Evolutionary conservation across 2,113 vertebrate genomes (phyloP).

Genomic region (Fregetta grallaria): DNA sequence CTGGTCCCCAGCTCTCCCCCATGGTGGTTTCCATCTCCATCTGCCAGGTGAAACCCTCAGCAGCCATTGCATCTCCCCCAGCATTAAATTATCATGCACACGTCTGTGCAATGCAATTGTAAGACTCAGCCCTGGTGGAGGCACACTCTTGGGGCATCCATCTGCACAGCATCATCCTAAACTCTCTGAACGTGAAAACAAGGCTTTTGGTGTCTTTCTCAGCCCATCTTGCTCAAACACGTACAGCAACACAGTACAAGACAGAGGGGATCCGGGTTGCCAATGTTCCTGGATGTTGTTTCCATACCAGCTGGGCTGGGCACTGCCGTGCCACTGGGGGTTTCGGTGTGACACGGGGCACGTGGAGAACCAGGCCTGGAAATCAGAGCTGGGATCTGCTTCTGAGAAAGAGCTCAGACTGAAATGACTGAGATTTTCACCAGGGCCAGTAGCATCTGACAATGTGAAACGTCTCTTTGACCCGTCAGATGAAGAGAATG

Average conservation of each 20-base stretch:
- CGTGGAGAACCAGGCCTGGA: background rate
- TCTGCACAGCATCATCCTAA: background rate
- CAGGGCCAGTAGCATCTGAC: background rate
- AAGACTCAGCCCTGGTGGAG: background rate
- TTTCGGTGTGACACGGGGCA: fast-evolving
- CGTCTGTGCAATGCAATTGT: background rate
- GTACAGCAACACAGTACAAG: fast-evolving
- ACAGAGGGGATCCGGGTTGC: no score
- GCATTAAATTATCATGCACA: fast-evolving
- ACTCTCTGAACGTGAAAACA: background rate
- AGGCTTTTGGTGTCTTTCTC: background rate
- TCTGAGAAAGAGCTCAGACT: background rate
- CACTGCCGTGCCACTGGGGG: fast-evolving
- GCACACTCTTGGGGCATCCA: background rate
- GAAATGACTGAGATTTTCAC: background rate
- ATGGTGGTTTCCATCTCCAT: background rate
- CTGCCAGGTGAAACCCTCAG: background rate
- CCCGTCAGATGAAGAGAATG: background rate
- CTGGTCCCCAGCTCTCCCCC: background rate
- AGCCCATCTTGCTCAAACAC: background rate
- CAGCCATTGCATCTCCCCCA: background rate
- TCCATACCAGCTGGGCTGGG: background rate
- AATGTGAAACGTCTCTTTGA: background rate
- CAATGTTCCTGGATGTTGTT: fast-evolving
- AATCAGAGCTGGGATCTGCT: background rate